Conservation (phyloP, 37 sponge, comb jelly and placozoan species). For the Aphrocallistes beatrix region DNA sequence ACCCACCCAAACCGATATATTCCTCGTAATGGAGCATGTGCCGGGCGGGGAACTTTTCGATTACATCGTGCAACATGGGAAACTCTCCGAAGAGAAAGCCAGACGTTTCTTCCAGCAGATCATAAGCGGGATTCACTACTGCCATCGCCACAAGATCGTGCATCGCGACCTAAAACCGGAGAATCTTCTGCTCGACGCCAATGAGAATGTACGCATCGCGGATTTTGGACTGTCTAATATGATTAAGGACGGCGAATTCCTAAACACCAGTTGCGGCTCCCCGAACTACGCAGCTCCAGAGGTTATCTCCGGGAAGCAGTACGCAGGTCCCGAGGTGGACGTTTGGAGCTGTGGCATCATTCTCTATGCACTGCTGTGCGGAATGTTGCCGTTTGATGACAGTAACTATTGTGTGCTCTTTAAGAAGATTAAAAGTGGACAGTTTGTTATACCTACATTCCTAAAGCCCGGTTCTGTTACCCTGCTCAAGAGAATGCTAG, state of each 20-base stretch:
- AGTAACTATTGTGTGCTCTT: conserved; percentile 67
- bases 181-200: conserved; percentile 75
- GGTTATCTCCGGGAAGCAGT: conserved; percentile 81
- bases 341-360: conserved; percentile 97
- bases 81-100: conserved; percentile 52
- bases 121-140: conserved; percentile 42
- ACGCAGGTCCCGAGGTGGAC: conserved; percentile 82
- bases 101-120: conserved; percentile 88
- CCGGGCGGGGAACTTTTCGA: conserved; percentile 93
- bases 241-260: conserved; percentile 90
- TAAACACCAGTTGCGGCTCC: conserved; percentile 86
- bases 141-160: conserved; percentile 57
- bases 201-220: conserved; percentile 65
- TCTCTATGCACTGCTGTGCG: conserved; percentile 85
- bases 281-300: conserved; percentile 98
- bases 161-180: conserved; percentile 92
- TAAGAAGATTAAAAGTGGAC: conserved; percentile 76
- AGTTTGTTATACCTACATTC: conserved; percentile 59
- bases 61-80: conserved; percentile 79
- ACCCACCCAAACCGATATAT: conserved; percentile 83
- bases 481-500: conserved; percentile 71
- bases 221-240: conserved; percentile 93
- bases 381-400: conserved; percentile 91
- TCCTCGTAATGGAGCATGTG: conserved; percentile 95
- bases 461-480: conserved; percentile 42